Evolutionary conservation across 2,113 vertebrate species (phyloP), one percentile per base, ranked within the genome.

Genomic region (Engraulis encrasicolus): DNA sequence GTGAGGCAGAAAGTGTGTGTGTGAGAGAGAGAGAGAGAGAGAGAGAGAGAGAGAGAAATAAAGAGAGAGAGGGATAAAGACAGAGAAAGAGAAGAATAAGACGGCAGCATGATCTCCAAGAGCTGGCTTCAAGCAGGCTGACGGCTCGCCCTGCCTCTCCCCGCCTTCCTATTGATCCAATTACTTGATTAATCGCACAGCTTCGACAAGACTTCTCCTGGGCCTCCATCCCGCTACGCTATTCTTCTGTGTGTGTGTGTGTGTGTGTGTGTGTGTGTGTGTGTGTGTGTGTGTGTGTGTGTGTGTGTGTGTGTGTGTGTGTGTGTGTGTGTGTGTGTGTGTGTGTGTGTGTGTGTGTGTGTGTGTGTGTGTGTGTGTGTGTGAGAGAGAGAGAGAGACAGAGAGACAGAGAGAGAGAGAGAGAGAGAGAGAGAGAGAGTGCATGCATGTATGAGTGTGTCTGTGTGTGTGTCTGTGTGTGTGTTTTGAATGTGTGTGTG

Each of bases 181-280:
- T 81, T 81, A 84, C 77, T 90, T 86, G 78, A 87, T 88, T 88
- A 85, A 88, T 85, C 79, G 20, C 48, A 78, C 83, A 81, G 83
- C 78, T 81, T 84, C 82, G 36, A 85, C 81, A 54, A n/a, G 19
- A 6, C 52, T 40, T 74, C 85, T 82, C 83, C n/a, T 27, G 19
- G 45, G 79, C 71, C 54, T 23, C 61, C 19, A 58, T 45, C 2
- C 23, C 0, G 23, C 58, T n/a, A n/a, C 58, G 2, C 58, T n/a
- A 20, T n/a, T 58, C 54, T 58, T 20, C 54, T 7, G n/a, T 45
- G 40, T 45, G 20, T 23, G 20, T 23, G 6, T 58, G 20, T 58
- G 54, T 58, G 54, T 58, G n/a, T 6, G 1, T 58, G 54, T 58
- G 54, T 58, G 20, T 58, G 54, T 58, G 54, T 54, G 52, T 54